Base-by-base conservation (phyloP, 2,888 invertebrate genomes). In the Agapostemon virescens region DNA sequence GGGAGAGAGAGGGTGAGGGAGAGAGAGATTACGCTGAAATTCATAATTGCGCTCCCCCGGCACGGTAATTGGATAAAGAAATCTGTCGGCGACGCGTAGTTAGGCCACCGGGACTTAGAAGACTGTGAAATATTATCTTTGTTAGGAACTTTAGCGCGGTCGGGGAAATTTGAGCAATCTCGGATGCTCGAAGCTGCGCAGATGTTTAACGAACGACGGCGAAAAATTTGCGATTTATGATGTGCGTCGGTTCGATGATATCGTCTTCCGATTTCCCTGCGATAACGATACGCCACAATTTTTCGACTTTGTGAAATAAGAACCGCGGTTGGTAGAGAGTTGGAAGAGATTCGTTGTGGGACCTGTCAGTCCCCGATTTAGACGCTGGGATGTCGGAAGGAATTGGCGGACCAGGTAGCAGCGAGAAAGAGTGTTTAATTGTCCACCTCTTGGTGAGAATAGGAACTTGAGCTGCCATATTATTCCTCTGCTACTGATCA, bases 31-130 rank as follows among this genome's bases (percentile, higher is more conserved):
- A 30, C 17, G 61, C n/a, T 11, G 72, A 55, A 23, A 78, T 64
- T 45, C 49, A 55, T 69, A 58, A 73, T 58, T 15, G 33, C 38
- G 69, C 33, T 40, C 40, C 45, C 23, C 61, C 13, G 26, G 55
- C 26, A 26, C 55, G 61, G 30, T 23, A 17, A 49, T 61, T 69
- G 45, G 61, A 63, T 67, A 38, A 68, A 80, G 63, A 52, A 63
- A 55, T 40, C n/a, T 33, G 30, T 30, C 36, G 17, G 9, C n/a
- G 15, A 23, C 30, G 36, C 42, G 40, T n/a, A 40, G n/a, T 40
- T 55, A 33, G 20, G 26, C 40, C 20, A 52, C 20, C 11, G n/a
- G 20, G 40, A 40, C 17, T 23, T 33, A 42, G 61, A 4, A n/a
- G 17, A 40, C 58, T 45, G 20, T 55, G 42, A 70, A 33, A 26